Evolutionary conservation across 2,888 invertebrate genomes (phyloP), one percentile per base, ranked within the genome.

Genomic region (Bellardia bayeri): DNA sequence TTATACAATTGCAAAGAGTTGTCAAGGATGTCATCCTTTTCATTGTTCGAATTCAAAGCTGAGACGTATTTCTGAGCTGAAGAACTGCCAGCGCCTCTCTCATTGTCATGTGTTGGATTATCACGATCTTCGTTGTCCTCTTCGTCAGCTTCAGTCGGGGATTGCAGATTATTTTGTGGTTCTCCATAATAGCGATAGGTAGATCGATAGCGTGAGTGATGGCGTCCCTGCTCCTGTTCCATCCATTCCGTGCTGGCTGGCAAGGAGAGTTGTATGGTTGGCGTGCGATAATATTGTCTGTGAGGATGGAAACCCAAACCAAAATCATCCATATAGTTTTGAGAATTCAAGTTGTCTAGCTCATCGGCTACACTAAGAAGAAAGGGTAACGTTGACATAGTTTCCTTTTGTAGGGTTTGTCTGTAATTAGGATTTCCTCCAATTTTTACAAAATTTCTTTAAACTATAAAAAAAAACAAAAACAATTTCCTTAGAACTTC

Each of bases 241-340:
- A 93, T 92, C 93, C 93, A 93, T 82, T 93, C 93, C 54, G 91
- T 92, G 90, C 93, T 91, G 33, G 93, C 93, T 37, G 93, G 93
- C 89, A 93, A 89, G 63, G 93, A 93, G 8, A 93, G 88, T 82
- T 93, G 93, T 82, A 93, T 93, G 74, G 93, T 93, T 42, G 93
- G 93, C 30, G 92, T 91, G n/a, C 93, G 91, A 84, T 91, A 92
- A 83, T 93, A 93, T 49, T 93, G 93, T 8, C 93, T 92, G 88
- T 93, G 93, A 42, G 93, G 93, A 90, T 93, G 93, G 86, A 93
- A 93, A 40, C 93, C 93, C 88, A 93, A 90, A 3, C 93, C 93
- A 72, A 93, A 93, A 89, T 93, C 93, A 79, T 93, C 93, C 91
- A 93, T 90, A 82, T 93, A 93, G 42, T 93, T 92, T 86, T 93